Conservation (phyloP, 1,140 invertebrate genomes). For the Trichomalopsis sarcophagae region DNA sequence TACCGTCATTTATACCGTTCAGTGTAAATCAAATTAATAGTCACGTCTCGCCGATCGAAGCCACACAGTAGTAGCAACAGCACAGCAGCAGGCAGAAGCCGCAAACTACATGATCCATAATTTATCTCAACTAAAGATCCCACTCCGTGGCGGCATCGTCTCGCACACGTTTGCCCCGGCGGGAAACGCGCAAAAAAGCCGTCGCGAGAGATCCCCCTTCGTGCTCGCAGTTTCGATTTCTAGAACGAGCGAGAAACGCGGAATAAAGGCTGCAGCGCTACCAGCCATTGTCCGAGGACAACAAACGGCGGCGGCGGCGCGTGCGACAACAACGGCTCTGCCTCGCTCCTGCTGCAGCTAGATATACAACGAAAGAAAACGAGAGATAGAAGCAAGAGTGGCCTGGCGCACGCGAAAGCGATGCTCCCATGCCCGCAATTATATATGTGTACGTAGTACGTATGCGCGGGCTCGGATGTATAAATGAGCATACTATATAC, state of each 20-base stretch:
- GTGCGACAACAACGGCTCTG: neutral
- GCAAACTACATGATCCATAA: slow-evolving; percentile 9
- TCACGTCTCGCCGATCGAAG: no score
- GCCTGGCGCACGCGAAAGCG: slow-evolving; percentile 23
- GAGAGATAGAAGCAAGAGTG: neutral
- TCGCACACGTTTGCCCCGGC: neutral
- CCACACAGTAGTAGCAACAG: neutral
- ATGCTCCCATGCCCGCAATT: slow-evolving; percentile 13
- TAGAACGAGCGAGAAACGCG: slow-evolving; percentile 45
- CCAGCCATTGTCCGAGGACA: slow-evolving; percentile 34
- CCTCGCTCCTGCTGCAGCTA: neutral
- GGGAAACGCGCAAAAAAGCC: neutral
- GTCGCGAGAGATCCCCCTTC: neutral
- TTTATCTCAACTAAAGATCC: neutral
- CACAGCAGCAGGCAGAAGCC: no score
- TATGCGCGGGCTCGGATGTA: no score
- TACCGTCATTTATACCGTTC: no score
- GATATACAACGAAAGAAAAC: neutral
- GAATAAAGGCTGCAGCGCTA: slow-evolving; percentile 56
- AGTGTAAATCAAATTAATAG: no score
- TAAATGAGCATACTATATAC: no score
- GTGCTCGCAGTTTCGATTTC: slow-evolving; percentile 49
- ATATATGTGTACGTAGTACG: neutral
- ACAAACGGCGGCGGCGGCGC: neutral
- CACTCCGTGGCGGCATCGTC: neutral